Percentiles rank a stretch among this genome's conserved stretches.
These are phyloP conservation scores for Cacatua alba DNA, from an alignment of 2,113 vertebrate species.

Conservation along the genomic window DNA sequence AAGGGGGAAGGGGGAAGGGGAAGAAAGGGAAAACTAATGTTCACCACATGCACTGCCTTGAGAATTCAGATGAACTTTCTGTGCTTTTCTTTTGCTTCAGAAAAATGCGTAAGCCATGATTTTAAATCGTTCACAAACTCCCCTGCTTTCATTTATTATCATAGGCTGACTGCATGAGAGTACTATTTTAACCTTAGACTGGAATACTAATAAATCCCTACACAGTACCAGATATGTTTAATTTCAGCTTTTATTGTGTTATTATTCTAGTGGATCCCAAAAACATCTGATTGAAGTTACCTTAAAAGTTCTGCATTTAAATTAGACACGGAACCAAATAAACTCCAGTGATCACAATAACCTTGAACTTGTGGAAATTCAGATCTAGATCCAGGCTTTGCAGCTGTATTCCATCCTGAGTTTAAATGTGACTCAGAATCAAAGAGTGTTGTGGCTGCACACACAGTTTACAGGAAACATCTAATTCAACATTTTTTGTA, in stretches of 20 bases:
- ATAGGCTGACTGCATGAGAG: background rate
- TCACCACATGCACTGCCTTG: constrained; percentile 40
- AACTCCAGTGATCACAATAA: background rate
- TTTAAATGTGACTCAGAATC: background rate
- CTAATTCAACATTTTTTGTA: constrained; percentile 27
- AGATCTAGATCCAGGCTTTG: constrained; percentile 35
- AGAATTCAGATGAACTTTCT: constrained; percentile 51
- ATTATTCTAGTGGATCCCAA: constrained; percentile 57
- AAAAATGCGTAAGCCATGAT: constrained; percentile 32
- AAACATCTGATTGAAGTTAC: constrained; percentile 68
- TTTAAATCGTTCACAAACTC: constrained; percentile 39
- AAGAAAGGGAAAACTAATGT: constrained; percentile 1
- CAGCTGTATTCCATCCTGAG: constrained; percentile 25
- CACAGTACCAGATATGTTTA: constrained; percentile 50
- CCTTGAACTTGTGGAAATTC: constrained; percentile 41
- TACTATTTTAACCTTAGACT: constrained; percentile 38
- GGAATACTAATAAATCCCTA: constrained; percentile 21
- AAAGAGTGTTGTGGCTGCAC: background rate
- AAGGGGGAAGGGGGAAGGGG: background rate
- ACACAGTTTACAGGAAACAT: constrained; percentile 18
- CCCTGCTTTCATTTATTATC: constrained; percentile 35
- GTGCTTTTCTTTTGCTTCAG: constrained; percentile 26
- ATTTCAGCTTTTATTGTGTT: constrained; percentile 55
- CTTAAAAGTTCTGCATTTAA: constrained; percentile 60
- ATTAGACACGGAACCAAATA: constrained; percentile 27